phyloP scores from a whole-genome alignment of 1,140 invertebrate species.

The Cyclargus thomasi region DNA sequence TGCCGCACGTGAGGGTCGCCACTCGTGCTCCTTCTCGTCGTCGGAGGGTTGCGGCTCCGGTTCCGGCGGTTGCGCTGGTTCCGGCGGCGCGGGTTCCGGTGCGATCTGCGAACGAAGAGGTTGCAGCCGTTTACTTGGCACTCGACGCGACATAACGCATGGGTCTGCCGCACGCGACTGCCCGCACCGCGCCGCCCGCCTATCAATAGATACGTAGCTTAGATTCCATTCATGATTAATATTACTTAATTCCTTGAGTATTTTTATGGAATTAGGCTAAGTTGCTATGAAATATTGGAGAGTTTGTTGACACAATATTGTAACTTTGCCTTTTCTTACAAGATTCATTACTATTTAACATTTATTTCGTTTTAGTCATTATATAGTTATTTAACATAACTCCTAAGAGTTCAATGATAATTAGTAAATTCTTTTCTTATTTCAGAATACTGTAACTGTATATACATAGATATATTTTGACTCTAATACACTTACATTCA shows the following conservation, averaged over 20 bases:
- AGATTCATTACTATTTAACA: no score
- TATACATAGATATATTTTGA: not conserved
- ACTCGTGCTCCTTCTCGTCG: conserved; percentile 59
- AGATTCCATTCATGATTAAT: conserved; percentile 51
- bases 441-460: no score
- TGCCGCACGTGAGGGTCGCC: conserved; percentile 62
- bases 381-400: no score
- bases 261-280: not conserved
- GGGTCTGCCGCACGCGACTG: conserved; percentile 50
- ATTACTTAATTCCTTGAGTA: conserved; percentile 12
- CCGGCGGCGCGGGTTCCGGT: conserved; percentile 57
- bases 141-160: conserved; percentile 61
- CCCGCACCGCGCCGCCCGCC: conserved; percentile 40
- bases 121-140: conserved; percentile 47
- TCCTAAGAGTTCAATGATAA: no score
- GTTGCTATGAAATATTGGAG: no score
- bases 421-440: no score
- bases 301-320: no score
- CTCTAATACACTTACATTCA: not conserved
- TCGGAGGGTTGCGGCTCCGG: conserved; percentile 59
- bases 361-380: no score
- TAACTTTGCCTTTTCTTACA: conserved; percentile 25
- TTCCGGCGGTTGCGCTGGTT: conserved; percentile 42
- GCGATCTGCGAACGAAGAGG: conserved; percentile 57
- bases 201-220: conserved; percentile 49